Percentiles rank a stretch among this genome's conserved stretches.
phyloP scores from a whole-genome alignment of 2,113 vertebrate genomes.

The Neoarius graeffei region DNA sequence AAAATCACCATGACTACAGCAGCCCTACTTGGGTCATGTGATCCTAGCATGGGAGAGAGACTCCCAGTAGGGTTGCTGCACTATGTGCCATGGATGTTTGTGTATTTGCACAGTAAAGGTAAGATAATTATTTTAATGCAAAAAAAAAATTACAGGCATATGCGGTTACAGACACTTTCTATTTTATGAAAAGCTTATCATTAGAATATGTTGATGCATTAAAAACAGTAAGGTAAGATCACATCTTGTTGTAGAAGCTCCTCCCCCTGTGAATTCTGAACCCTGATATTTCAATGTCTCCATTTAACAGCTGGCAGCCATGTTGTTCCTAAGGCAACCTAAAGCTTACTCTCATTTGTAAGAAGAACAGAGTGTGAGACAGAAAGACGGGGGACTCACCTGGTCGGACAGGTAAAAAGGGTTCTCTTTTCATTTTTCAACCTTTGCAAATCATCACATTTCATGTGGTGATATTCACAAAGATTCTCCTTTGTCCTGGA shows the following conservation, averaged over 20 bases:
- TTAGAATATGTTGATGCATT: neutral
- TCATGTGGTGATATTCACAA: neutral
- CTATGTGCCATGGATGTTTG: neutral
- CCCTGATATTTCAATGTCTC: constrained; percentile 63
- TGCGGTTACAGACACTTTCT: neutral
- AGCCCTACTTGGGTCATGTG: neutral
- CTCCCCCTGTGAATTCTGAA: constrained; percentile 54
- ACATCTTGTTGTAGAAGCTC: constrained; percentile 27
- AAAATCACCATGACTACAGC: constrained; percentile 32
- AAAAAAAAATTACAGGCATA: neutral
- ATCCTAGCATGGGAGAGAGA: constrained; percentile 9
- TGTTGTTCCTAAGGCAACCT: constrained; percentile 44
- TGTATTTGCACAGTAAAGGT: neutral
- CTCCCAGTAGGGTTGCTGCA: constrained; percentile 3
- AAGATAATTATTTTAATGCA: neutral
- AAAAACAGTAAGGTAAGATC: constrained; percentile 7
- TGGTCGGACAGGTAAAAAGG: constrained; percentile 57
- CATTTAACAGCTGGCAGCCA: constrained; percentile 66
- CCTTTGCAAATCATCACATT: neutral
- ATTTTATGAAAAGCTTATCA: neutral
- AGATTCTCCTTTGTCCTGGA: neutral
- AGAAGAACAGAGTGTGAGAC: constrained; percentile 9
- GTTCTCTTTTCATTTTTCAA: neutral
- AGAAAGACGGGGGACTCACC: constrained; percentile 22
- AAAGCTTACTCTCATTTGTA: constrained; percentile 9